Conservation (phyloP, 2,113 vertebrate genomes). For the Phyllostomus hastatus region DNA sequence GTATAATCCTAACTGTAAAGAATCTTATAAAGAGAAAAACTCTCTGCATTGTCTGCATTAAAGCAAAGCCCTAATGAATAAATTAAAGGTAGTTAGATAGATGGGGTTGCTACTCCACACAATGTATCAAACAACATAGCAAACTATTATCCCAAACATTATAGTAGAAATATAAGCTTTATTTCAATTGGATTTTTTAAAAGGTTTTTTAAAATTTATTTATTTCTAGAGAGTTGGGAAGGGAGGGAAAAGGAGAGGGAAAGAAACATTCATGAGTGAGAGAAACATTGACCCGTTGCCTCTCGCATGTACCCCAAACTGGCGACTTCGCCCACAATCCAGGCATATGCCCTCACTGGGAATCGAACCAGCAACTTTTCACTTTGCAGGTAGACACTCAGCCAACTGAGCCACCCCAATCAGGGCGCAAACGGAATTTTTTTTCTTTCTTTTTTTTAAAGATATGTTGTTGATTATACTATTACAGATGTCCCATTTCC, state of each 20-base stretch:
- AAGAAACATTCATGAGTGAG: too few species aligned
- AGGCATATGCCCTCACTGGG: too few species aligned
- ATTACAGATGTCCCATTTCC: too few species aligned
- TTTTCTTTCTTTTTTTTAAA: not conserved
- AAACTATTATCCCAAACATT: not conserved
- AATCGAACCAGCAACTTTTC: too few species aligned
- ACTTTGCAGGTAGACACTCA: too few species aligned
- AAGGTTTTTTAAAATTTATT: not conserved
- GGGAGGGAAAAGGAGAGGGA: too few species aligned
- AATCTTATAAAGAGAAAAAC: not conserved
- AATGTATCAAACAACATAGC: not conserved
- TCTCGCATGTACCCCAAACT: too few species aligned
- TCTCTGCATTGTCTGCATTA: not conserved
- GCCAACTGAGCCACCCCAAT: too few species aligned
- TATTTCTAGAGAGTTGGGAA: too few species aligned
- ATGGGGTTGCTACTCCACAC: not conserved
- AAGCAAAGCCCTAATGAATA: not conserved
- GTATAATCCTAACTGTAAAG: not conserved
- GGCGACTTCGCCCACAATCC: too few species aligned
- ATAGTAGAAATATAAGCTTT: not conserved
- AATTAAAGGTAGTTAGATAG: not conserved
- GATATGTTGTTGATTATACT: too few species aligned
- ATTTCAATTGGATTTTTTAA: not conserved
- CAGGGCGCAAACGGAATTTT: not conserved
- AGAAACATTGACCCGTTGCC: too few species aligned